Evolutionary conservation across 2,888 invertebrate genomes (phyloP).

Genomic region (Beris morrisii): DNA sequence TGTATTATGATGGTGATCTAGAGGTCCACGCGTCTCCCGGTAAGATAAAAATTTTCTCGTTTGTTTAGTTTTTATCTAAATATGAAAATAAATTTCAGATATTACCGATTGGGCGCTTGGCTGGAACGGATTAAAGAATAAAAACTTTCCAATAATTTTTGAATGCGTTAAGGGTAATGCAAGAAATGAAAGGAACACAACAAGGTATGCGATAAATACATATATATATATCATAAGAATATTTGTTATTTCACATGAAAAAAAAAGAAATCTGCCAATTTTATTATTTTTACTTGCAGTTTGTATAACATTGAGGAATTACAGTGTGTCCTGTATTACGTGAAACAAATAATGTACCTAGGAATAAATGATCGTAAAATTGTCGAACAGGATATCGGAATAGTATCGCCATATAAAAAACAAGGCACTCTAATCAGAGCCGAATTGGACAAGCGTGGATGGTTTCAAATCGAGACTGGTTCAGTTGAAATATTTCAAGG

Average conservation of each 20-base stretch:
- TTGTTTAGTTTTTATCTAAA: too few relatives aligned
- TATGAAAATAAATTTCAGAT: not conserved
- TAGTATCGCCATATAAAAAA: conserved; percentile 63
- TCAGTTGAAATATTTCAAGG: conserved; percentile 89
- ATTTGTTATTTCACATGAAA: conserved; percentile 7
- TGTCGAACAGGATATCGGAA: conserved; percentile 59
- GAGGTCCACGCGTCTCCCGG: conserved; percentile 50
- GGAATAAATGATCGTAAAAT: conserved; percentile 57
- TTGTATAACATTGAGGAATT: conserved; percentile 65
- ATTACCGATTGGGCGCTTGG: conserved; percentile 43
- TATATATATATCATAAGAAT: not conserved
- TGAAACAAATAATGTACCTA: conserved; percentile 58
- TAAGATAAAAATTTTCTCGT: conserved; percentile 30
- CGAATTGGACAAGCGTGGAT: conserved; percentile 46
- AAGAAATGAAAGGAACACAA: conserved; percentile 51
- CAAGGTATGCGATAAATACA: not conserved
- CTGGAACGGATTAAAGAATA: conserved; percentile 57
- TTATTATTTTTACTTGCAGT: conserved; percentile 54
- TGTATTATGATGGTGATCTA: conserved; percentile 73
- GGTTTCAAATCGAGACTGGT: conserved; percentile 66
- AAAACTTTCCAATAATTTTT: conserved; percentile 62
- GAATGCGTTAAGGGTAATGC: conserved; percentile 63
- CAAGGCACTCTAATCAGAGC: conserved; percentile 54
- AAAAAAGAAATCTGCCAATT: too few relatives aligned
- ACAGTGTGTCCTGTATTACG: conserved; percentile 61